Evolutionary conservation across 2,113 vertebrate species (phyloP).

Genomic region (Coryphaenoides rupestris): DNA sequence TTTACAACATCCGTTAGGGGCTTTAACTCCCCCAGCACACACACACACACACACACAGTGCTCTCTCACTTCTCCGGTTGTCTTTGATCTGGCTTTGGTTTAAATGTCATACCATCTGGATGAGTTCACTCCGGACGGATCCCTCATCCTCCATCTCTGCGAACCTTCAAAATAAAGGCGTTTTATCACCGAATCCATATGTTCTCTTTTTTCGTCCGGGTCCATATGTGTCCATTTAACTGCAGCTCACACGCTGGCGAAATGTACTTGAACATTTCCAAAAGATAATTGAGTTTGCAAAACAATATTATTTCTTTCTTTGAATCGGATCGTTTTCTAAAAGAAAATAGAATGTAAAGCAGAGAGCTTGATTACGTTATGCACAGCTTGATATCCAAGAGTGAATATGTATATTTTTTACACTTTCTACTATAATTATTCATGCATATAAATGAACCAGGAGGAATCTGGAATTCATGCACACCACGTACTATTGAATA

Average conservation of each 20-base stretch:
- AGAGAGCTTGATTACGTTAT: not conserved
- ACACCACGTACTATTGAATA: constrained; percentile 12
- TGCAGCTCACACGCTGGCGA: constrained; percentile 16
- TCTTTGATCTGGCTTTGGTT: constrained; percentile 86
- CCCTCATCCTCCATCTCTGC: constrained; percentile 58
- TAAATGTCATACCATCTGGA: constrained; percentile 79
- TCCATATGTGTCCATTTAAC: constrained; percentile 13
- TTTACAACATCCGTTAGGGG: too few species aligned
- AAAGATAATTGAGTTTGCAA: not conserved
- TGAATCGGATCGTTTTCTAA: too few species aligned
- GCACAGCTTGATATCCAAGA: not conserved
- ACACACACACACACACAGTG: too few species aligned
- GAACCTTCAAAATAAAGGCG: constrained; percentile 35
- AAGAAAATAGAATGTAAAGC: constrained; percentile 1
- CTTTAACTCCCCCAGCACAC: too few species aligned
- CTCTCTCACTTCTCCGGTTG: constrained; percentile 25
- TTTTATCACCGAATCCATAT: constrained; percentile 9
- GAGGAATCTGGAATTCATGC: not conserved
- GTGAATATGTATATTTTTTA: not conserved
- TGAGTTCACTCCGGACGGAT: constrained; percentile 73
- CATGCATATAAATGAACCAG: constrained; percentile 1
- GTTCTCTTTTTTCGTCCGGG: constrained; percentile 14
- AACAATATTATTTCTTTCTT: too few species aligned
- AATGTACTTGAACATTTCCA: constrained; percentile 12
- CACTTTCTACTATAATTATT: constrained; percentile 14